Base-by-base conservation (phyloP, 2,113 vertebrate species). In the Barnardius zonarius region DNA sequence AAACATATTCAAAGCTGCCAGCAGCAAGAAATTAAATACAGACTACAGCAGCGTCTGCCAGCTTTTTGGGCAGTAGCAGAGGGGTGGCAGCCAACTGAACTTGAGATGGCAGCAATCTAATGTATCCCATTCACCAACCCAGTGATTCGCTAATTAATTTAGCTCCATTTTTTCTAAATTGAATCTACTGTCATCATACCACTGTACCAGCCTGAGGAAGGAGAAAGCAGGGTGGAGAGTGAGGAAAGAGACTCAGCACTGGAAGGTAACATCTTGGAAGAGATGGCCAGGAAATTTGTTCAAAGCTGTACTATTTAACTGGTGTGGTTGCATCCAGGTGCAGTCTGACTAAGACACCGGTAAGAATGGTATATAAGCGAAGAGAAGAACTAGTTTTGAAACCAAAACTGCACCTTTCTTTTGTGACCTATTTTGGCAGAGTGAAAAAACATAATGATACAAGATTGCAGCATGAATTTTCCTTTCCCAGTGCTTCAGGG, bases 1-100 rank as follows among this genome's bases (percentile, higher is more conserved):
- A 93, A 94, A 91, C 3, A 19, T 57, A 72, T 54, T 92, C 83
- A 86, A 82, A 78, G 83, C 88, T 96, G 95, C 93, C 95, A 95
- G 61, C 20, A 88, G 69, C 43, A 78, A 81, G 92, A 84, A 95
- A 96, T 96, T 82, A 93, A 96, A 93, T 64, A 66, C 93, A 95
- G 95, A n/a, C 79, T 75, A 28, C 1, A 2, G 90, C 11, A 18
- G 25, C 0, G 1, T 11, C 76, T 96, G 95, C 92, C 96, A 96
- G 10, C 33, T 59, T 59, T 59, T 64, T 8, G 76, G 85, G 85
- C 63, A 86, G 75, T 16, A 88, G 90, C 68, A 44, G 8, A 70
- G 49, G 0, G 0, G 66, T 76, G 57, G 64, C 88, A 90, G 95
- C 73, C 77, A 84, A 22, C 41, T 81, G 76, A 91, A 95, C 88